Base-by-base conservation (phyloP, 1,140 invertebrate species). In the Macrosteles quadrilineatus region DNA sequence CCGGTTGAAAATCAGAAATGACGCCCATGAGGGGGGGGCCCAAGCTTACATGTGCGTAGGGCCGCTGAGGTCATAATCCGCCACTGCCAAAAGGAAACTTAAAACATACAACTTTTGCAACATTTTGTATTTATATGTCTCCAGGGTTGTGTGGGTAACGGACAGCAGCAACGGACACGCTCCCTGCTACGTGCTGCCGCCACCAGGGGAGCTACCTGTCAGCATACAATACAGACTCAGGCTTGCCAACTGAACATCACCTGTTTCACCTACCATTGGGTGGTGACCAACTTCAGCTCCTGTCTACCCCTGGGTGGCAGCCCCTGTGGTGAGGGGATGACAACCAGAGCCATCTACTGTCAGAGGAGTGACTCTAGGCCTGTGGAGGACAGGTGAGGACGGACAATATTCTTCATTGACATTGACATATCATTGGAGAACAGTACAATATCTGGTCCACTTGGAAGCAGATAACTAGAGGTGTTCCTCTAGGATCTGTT, bases 241-340 rank as follows among this genome's bases (percentile, higher is more conserved):
- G 80, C 82, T 0, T 88, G 87, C 76, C 77, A 82, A 1, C 78
- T 85, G 0, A 85, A 84, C 72, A 73, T 80, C 2, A 83, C 80
- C 11, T 84, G 83, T 72, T 83, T 81, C 71, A 81, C 81, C 36
- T 86, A 88, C 77, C 77, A 79, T 23, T 89, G 87, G 87, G 81
- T 82, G 27, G 79, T 85, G 1, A 85, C 86, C 1, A 84, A 83
- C 78, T 86, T 85, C 74, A 82, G 82, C 55, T 83, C 85, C 25
- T 90, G 88, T 75, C 80, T 86, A 47, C 83, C 87, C 0, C 76
- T 87, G 64, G 84, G 85, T 59, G 85, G 85, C 2, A 85, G 86
- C 11, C 84, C 85, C 0, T 88, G 87, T 71, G 87, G 87, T 9
- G 87, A 87, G 78, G 87, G 87, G 0, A 85, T 84, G 40, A 84